phyloP scores from a whole-genome alignment of 2,888 invertebrate species.

The Heliconius ethilla region DNA sequence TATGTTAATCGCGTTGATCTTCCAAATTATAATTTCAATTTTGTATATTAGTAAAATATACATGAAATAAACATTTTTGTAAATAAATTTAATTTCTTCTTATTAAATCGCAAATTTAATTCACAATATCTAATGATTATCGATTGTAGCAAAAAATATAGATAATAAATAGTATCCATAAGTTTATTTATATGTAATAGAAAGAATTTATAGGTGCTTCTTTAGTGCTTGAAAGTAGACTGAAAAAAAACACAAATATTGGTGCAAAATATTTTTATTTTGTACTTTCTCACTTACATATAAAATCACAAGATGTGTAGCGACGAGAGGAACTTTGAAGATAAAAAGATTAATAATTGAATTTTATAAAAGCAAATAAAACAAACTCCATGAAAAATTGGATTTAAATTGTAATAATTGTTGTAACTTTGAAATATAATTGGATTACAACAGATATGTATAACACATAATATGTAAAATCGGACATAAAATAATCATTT shows the following conservation, averaged over 20 bases:
- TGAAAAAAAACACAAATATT: constrained; percentile 37
- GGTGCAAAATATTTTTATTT: constrained; percentile 69
- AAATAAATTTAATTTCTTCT: background rate
- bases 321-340: constrained; percentile 65
- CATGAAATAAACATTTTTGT: background rate
- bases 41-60: constrained; percentile 1
- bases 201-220: constrained; percentile 31
- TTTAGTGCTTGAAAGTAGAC: constrained; percentile 32
- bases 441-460: no score
- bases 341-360: constrained; percentile 34
- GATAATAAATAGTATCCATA: background rate
- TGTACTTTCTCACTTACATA: constrained; percentile 62
- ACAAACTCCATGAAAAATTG: background rate
- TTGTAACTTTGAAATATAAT: background rate
- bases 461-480: no score
- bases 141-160: background rate
- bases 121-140: background rate
- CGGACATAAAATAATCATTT: no score
- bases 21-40: constrained; percentile 3
- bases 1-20: background rate
- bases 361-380: background rate
- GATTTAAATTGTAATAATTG: background rate
- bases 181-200: constrained; percentile 8
- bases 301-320: constrained; percentile 68
- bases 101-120: background rate